Evolutionary conservation across 2,797 vertebrate species (phyloP).

Genomic region (Otus scops): DNA sequence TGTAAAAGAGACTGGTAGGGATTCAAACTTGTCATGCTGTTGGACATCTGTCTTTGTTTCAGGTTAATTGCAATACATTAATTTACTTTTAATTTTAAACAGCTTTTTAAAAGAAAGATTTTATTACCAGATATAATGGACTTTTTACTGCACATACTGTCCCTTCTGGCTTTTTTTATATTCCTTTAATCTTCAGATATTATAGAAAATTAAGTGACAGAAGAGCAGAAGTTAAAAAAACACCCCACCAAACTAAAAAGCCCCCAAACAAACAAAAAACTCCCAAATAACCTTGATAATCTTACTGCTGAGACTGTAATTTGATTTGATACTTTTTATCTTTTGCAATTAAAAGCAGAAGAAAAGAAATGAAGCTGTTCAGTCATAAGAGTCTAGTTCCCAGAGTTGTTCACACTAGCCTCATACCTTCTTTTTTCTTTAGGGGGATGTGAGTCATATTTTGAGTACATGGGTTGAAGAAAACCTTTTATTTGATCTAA

Average conservation of each 20-base stretch:
- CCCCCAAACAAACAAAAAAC: neutral
- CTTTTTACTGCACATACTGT: neutral
- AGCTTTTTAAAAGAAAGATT: neutral
- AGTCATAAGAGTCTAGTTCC: neutral
- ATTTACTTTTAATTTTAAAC: neutral
- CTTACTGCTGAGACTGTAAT: neutral
- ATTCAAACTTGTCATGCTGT: neutral
- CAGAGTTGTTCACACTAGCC: neutral
- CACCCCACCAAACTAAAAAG: neutral
- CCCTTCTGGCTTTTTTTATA: neutral
- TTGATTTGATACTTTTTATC: neutral
- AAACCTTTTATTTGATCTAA: neutral
- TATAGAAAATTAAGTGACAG: neutral
- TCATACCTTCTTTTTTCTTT: neutral
- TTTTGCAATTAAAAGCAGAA: neutral
- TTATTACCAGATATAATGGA: neutral
- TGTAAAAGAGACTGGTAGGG: neutral
- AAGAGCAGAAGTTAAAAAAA: neutral
- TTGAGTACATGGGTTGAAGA: neutral
- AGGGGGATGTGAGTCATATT: neutral
- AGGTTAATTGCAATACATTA: neutral
- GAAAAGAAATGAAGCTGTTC: neutral
- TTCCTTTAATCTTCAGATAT: neutral
- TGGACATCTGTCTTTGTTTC: neutral
- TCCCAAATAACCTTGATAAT: neutral